Evolutionary conservation across 2,888 invertebrate species (phyloP).

Genomic region (Ditula angustiorana): DNA sequence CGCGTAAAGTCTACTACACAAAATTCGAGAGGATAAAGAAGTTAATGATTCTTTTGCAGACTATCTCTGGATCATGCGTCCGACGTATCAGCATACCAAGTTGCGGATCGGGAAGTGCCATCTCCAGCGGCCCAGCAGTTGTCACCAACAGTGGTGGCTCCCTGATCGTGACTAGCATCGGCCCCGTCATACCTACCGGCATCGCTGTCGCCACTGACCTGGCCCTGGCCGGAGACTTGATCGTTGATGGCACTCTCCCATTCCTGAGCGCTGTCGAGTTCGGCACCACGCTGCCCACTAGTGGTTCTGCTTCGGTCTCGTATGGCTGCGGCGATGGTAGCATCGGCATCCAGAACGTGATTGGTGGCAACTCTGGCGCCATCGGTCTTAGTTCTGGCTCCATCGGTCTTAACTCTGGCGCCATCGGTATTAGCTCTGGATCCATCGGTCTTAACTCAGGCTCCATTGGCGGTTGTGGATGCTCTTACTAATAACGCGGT

Average conservation of each 20-base stretch:
- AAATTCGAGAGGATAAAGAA: no score
- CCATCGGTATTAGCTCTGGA: no score
- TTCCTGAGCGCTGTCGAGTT: slow-evolving; percentile 55
- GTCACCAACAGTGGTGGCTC: slow-evolving; percentile 41
- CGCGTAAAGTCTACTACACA: no score
- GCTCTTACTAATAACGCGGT: no score
- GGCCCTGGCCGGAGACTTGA: slow-evolving; percentile 51
- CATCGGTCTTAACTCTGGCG: neutral
- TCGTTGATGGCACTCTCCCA: slow-evolving; percentile 49
- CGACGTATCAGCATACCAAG: neutral
- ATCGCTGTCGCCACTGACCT: slow-evolving; percentile 57
- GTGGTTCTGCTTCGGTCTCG: slow-evolving; percentile 55
- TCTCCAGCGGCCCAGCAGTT: no score
- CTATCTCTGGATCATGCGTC: slow-evolving; percentile 7
- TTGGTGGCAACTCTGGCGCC: slow-evolving; percentile 10
- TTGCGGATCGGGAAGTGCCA: neutral
- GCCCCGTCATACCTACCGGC: slow-evolving; percentile 52
- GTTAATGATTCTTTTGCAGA: slow-evolving; percentile 12
- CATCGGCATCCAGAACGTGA: slow-evolving; percentile 47
- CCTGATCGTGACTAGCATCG: slow-evolving; percentile 44
- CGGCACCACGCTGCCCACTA: slow-evolving; percentile 58
- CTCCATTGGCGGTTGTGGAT: neutral
- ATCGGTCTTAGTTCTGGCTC: slow-evolving; percentile 1
- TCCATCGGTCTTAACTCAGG: no score
- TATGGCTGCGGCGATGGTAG: slow-evolving; percentile 61